phyloP scores from a whole-genome alignment of 1,140 invertebrate species.

The Paraescarpia echinospica region DNA sequence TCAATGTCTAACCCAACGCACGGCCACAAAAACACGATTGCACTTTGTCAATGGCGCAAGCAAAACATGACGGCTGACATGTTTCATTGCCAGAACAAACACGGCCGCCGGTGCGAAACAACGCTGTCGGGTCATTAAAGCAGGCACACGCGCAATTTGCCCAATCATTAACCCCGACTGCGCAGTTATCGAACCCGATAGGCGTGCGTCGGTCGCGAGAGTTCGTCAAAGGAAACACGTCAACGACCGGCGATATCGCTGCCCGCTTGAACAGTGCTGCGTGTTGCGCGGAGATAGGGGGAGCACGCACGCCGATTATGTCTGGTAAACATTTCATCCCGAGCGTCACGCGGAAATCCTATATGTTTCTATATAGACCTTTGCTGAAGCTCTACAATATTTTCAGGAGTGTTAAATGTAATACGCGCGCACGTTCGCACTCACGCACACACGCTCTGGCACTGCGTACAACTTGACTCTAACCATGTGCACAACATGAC shows the following conservation, averaged over 20 bases:
- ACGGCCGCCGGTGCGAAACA: not conserved
- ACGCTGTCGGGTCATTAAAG: not conserved
- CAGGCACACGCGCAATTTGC: not conserved
- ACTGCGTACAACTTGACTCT: not conserved
- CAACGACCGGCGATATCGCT: not conserved
- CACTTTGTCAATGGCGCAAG: not conserved
- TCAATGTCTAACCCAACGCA: not conserved
- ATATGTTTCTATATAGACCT: not conserved
- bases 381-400: not conserved
- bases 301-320: not conserved
- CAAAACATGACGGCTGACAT: not conserved
- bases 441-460: not conserved
- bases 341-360: not conserved
- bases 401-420: not conserved
- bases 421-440: not conserved
- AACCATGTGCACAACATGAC: too few relatives aligned
- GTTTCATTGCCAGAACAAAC: not conserved
- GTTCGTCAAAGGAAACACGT: not conserved
- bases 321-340: not conserved
- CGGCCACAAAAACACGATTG: not conserved
- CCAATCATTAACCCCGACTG: not conserved
- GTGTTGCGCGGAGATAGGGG: not conserved
- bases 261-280: not conserved
- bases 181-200: not conserved
- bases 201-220: not conserved